Base-by-base conservation (phyloP, 2,888 invertebrate species). In the Yponomeuta cagnagella region DNA sequence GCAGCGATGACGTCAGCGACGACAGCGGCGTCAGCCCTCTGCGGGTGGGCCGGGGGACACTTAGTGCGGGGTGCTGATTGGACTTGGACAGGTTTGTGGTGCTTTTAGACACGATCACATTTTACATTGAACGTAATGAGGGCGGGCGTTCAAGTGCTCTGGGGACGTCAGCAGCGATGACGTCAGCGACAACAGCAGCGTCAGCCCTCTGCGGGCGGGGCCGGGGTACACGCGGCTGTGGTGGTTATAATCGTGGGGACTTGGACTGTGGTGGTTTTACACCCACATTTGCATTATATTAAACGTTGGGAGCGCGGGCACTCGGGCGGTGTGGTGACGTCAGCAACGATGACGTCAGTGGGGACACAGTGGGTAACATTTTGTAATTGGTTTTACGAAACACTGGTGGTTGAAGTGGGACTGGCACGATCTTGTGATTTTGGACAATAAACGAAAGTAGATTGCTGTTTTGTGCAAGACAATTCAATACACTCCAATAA, bases 121-220 rank as follows among this genome's bases (percentile, higher is more conserved):
- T 43, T 43, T 5, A 43, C 6, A 43, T 43, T 8, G 1, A 43
- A 43, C 90, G 84, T 69, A 82, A 77, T 2, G 82, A 84, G 6
- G 89, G 87, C 69, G 91, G 90, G 73, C 85, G 85, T 72, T 89
- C 90, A 58, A 87, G 87, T 69, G 79, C 72, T 81, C 80, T 30
- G 89, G 88, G 0, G 89, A 85, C 63, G 81, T 73, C 64, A 78
- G 75, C n/a, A 31, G 30, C 63, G 52, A 48, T 9, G 15, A 12
- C 43, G 65, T 43, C 68, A 76, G 72, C 2, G 73, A 74, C 52
- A 8, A 15, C 52, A 81, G 70, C 1, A 89, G 87, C 72, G 86
- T 85, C 37, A 89, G 79, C 0, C 89, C 90, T 75, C 90, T 90
- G 85, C 33, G 31, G 43, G 72, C 71, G 63, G 63, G 33, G 48